phyloP scores from a whole-genome alignment of 2,113 vertebrate genomes.

The Arothron firmamentum region DNA sequence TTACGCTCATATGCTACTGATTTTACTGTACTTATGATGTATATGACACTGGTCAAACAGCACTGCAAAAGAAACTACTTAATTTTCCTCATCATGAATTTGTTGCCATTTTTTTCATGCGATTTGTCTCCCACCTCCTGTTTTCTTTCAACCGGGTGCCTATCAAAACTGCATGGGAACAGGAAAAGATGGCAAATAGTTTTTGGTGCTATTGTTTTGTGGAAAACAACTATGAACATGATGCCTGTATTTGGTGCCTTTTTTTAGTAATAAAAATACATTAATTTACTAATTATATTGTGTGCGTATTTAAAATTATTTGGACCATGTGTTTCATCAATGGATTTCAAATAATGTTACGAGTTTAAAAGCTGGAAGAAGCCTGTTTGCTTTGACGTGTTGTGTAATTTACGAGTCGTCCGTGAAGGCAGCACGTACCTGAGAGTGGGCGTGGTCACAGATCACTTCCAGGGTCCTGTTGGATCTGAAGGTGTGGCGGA shows the following conservation, averaged over 20 bases:
- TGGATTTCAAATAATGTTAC: no score
- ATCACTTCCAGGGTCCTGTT: background rate
- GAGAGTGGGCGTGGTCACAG: slow-evolving; percentile 18
- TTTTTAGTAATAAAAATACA: slow-evolving; percentile 61
- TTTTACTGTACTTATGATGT: slow-evolving; percentile 17
- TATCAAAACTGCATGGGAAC: slow-evolving; percentile 39
- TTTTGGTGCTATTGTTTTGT: slow-evolving; percentile 82
- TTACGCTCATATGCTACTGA: slow-evolving; percentile 53
- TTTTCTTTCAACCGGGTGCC: slow-evolving; percentile 61
- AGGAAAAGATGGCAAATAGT: slow-evolving; percentile 53
- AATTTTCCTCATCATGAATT: slow-evolving; percentile 5
- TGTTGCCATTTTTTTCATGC: slow-evolving; percentile 8
- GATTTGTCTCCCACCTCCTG: slow-evolving; percentile 10
- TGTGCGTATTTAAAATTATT: background rate
- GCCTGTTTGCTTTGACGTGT: no score
- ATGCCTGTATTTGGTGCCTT: slow-evolving; percentile 70
- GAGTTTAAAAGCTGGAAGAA: no score
- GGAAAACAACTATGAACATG: slow-evolving; percentile 65
- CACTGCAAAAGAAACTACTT: slow-evolving; percentile 14
- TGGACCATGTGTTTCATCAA: no score
- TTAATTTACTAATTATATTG: background rate
- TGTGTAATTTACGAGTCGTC: background rate
- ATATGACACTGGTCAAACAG: slow-evolving; percentile 40
- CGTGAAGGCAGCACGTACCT: slow-evolving; percentile 20
- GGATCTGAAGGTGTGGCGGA: slow-evolving; percentile 8